Conservation (phyloP, 2,797 vertebrate genomes). For the Enteromius fasciolatus region DNA sequence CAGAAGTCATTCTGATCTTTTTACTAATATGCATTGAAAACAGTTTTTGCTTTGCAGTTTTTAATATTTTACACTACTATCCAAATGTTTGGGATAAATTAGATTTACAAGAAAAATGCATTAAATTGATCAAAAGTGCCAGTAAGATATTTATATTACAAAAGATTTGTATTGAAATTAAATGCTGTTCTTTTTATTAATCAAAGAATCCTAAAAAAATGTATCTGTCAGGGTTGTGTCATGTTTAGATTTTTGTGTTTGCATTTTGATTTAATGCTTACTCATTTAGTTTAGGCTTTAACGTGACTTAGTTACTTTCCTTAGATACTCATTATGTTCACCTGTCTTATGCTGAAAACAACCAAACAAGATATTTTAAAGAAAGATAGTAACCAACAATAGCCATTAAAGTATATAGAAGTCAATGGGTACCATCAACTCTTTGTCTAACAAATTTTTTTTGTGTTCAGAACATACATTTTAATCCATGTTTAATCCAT, state of each 20-base stretch:
- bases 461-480: not conserved
- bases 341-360: not conserved
- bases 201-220: not conserved
- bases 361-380: not conserved
- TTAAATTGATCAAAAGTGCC: not conserved
- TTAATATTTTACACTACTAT: not conserved
- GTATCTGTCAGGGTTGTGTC: not conserved
- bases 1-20: not conserved
- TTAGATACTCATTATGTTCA: not conserved
- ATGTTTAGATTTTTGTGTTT: not conserved
- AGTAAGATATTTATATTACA: not conserved
- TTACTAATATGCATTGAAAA: not conserved
- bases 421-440: not conserved
- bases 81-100: not conserved
- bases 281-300: not conserved
- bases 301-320: not conserved
- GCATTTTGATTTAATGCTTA: not conserved
- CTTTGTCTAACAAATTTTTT: not conserved
- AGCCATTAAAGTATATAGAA: not conserved
- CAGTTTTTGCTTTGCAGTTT: no score
- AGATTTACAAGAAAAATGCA: not conserved
- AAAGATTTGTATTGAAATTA: not conserved
- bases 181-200: not conserved
- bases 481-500: not conserved
- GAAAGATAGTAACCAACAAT: not conserved